Percentiles rank a stretch among this genome's conserved stretches.
Evolutionary conservation across 1,140 invertebrate species (phyloP).

Genomic region (Atopsyche davidsoni): DNA sequence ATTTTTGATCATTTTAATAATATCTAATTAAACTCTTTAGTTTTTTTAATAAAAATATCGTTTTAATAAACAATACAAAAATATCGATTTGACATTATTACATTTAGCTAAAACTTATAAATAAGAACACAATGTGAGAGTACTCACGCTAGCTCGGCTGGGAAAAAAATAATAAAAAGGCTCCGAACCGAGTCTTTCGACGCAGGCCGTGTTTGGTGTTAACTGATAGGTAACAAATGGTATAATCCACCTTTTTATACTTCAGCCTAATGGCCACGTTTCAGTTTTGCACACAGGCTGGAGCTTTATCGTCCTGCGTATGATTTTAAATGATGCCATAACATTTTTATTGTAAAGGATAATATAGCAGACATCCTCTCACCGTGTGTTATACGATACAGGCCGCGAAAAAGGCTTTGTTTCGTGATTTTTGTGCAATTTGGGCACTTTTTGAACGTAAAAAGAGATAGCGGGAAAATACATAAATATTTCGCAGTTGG

Average conservation of each 20-base stretch:
- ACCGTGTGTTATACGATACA: too few relatives aligned
- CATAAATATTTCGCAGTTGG: too few relatives aligned
- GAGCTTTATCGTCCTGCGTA: slow-evolving; percentile 2
- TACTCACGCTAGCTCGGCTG: too few relatives aligned
- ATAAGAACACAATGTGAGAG: too few relatives aligned
- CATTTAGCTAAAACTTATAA: too few relatives aligned
- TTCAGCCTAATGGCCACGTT: slow-evolving; percentile 11
- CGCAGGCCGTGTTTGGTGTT: slow-evolving; percentile 11
- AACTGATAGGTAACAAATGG: slow-evolving; percentile 9
- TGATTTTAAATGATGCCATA: slow-evolving; percentile 9
- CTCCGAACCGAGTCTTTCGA: slow-evolving; percentile 1
- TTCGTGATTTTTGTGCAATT: background rate
- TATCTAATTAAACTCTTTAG: too few relatives aligned
- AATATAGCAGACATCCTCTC: too few relatives aligned
- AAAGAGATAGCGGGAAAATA: too few relatives aligned
- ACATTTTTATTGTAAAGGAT: slow-evolving; percentile 12
- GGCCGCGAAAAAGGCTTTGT: background rate
- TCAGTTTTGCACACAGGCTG: slow-evolving; percentile 3
- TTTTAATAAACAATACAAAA: background rate
- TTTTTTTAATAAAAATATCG: background rate
- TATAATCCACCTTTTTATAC: slow-evolving; percentile 5
- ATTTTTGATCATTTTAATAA: too few relatives aligned
- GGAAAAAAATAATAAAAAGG: background rate
- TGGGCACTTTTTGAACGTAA: too few relatives aligned
- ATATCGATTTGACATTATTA: background rate